phyloP scores from a whole-genome alignment of 2,888 invertebrate genomes.

The Mesorhabditis spiculigera region DNA sequence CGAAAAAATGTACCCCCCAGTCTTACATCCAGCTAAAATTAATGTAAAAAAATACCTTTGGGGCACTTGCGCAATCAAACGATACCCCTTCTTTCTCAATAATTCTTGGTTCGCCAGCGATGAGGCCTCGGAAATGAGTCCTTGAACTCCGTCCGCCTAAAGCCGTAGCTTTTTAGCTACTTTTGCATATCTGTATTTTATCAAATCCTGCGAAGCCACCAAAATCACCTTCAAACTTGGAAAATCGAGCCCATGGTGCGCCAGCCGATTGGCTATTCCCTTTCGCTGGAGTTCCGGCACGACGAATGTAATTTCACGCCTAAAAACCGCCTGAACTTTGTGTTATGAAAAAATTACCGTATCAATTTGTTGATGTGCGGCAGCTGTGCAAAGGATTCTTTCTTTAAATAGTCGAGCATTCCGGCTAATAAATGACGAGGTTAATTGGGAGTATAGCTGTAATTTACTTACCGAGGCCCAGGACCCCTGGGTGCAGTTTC shows the following conservation, averaged over 20 bases:
- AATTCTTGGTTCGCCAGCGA: not conserved
- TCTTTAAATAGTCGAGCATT: not conserved
- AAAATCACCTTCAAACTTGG: not conserved
- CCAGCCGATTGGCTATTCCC: not conserved
- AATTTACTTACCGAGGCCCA: not conserved
- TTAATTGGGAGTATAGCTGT: not conserved
- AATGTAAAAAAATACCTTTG: not conserved
- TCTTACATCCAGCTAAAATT: no score
- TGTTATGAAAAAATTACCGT: not conserved
- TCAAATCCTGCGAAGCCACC: no score
- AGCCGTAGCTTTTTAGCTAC: not conserved
- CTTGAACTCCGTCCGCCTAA: constrained; percentile 3
- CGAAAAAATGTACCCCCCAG: no score
- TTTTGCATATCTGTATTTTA: no score
- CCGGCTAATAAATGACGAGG: not conserved
- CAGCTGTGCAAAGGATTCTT: not conserved
- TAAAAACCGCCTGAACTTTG: not conserved
- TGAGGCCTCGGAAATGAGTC: constrained; percentile 2
- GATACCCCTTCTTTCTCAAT: constrained; percentile 1
- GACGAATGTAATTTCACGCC: constrained; percentile 4
- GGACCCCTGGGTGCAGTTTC: not conserved
- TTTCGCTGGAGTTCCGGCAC: not conserved
- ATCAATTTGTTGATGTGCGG: constrained; percentile 2
- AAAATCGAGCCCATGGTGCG: constrained; percentile 4
- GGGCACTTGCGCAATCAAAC: not conserved